phyloP scores from a whole-genome alignment of 2,888 invertebrate genomes.

The Villa cingulata region DNA sequence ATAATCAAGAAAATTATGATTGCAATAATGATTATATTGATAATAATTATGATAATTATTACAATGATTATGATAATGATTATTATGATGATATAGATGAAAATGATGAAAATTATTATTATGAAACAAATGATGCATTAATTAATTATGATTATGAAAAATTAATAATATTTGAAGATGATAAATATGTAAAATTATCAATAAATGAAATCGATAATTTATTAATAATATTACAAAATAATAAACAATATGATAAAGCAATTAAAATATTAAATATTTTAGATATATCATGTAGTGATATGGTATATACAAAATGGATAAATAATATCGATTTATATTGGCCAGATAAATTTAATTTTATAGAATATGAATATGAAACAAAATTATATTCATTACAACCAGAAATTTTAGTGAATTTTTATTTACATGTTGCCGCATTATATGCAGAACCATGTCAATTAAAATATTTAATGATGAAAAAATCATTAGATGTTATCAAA shows the following conservation, averaged over 20 bases:
- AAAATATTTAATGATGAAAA: slow-evolving; percentile 39
- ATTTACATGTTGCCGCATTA: slow-evolving; percentile 40
- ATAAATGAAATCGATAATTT: slow-evolving; percentile 37
- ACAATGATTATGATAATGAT: neutral
- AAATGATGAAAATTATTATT: no score
- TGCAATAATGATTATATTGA: no score
- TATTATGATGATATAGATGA: no score
- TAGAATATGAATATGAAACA: slow-evolving; percentile 47
- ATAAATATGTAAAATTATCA: slow-evolving; percentile 6
- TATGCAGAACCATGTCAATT: slow-evolving; percentile 30
- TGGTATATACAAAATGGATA: slow-evolving; percentile 39
- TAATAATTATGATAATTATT: neutral
- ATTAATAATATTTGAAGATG: slow-evolving; percentile 1
- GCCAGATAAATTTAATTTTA: slow-evolving; percentile 32
- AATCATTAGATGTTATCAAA: slow-evolving; percentile 30
- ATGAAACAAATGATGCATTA: no score
- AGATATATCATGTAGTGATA: slow-evolving; percentile 34
- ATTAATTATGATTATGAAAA: slow-evolving; percentile 7
- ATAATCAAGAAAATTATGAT: neutral
- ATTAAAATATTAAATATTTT: slow-evolving; percentile 38
- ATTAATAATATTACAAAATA: slow-evolving; percentile 35
- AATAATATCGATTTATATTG: slow-evolving; percentile 37
- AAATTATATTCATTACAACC: slow-evolving; percentile 45
- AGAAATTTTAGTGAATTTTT: slow-evolving; percentile 49
- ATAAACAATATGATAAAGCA: slow-evolving; percentile 39